Conservation (phyloP, 2,113 vertebrate species). For the Neomonachus schauinslandi region DNA sequence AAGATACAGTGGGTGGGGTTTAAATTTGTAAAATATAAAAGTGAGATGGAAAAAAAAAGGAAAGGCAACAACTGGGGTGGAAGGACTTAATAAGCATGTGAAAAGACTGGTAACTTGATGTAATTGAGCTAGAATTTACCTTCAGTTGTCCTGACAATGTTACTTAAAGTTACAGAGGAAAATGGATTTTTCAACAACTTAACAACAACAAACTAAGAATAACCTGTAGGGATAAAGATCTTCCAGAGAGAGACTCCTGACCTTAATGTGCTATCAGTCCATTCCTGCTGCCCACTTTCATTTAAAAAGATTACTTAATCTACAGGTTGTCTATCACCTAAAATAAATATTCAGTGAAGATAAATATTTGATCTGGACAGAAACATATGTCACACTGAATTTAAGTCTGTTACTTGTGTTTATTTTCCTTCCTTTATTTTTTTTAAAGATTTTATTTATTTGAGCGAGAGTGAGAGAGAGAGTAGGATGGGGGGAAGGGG, state of each 20-base stretch:
- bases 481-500: too few relatives aligned
- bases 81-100: not conserved
- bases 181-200: constrained; percentile 21
- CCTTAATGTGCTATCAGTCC: not conserved
- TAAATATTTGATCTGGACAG: not conserved
- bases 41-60: not conserved
- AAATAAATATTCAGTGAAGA: constrained; percentile 32
- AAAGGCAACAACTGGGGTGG: not conserved
- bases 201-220: constrained; percentile 17
- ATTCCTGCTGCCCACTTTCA: not conserved
- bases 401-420: not conserved
- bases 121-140: not conserved
- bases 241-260: not conserved
- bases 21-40: constrained; percentile 58
- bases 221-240: not conserved
- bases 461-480: too few relatives aligned
- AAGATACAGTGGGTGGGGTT: constrained; percentile 30
- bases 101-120: not conserved
- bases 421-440: constrained; percentile 21
- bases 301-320: not conserved
- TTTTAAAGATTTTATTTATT: not conserved
- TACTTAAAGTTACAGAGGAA: not conserved
- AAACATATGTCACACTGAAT: not conserved
- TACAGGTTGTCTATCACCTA: not conserved
- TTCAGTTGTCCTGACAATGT: not conserved